Evolutionary conservation across 2,797 vertebrate genomes (phyloP).

Genomic region (Erpetoichthys calabaricus): DNA sequence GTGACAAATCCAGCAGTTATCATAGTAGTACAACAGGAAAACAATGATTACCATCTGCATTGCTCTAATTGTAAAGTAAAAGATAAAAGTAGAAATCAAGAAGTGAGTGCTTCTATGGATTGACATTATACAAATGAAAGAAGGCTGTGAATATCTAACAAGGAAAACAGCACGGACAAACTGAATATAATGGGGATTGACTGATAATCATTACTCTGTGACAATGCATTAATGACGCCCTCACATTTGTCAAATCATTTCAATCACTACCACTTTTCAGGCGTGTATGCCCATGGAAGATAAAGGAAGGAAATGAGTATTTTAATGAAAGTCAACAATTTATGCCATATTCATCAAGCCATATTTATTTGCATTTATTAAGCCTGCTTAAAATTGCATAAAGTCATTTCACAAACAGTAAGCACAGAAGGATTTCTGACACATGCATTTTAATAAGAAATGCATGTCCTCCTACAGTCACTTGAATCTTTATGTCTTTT

Average conservation of each 20-base stretch:
- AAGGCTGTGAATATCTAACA: background rate
- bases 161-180: slow-evolving; percentile 18
- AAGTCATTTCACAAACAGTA: slow-evolving; percentile 15
- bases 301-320: slow-evolving; percentile 31
- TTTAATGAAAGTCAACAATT: slow-evolving; percentile 38
- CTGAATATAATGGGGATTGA: slow-evolving; percentile 32
- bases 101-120: background rate
- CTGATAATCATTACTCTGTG: slow-evolving; percentile 21
- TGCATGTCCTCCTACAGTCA: background rate
- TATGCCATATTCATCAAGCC: slow-evolving; percentile 29
- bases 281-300: slow-evolving; percentile 25
- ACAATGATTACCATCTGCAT: background rate
- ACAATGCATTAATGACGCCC: slow-evolving; percentile 32
- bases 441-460: slow-evolving; percentile 3
- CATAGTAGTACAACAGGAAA: no score
- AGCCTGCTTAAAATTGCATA: slow-evolving; percentile 25
- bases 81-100: background rate
- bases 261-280: slow-evolving; percentile 27
- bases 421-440: slow-evolving; percentile 9
- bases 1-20: no score
- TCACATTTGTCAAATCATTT: slow-evolving; percentile 35
- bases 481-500: background rate
- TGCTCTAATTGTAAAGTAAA: background rate
- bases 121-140: background rate
- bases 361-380: slow-evolving; percentile 32